A percentile compares a stretch with the other conserved stretches of the same genome.
phyloP scores from a whole-genome alignment of 2,888 invertebrate genomes.

The Drosophila macrospina region DNA sequence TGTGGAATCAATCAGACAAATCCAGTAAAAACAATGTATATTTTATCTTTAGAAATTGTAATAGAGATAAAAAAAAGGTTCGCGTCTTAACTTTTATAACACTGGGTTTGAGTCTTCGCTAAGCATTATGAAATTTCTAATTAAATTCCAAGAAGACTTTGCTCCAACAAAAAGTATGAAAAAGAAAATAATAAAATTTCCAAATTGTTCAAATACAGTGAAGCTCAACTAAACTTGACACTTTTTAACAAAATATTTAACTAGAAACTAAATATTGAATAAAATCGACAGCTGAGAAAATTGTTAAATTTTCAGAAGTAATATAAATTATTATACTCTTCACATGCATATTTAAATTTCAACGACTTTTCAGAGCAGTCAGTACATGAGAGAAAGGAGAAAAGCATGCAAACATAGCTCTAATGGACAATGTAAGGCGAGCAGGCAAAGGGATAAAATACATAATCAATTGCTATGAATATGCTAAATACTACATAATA shows the following conservation, averaged over 20 bases:
- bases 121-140: neutral
- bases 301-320: neutral
- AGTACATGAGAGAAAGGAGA: neutral
- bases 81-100: neutral
- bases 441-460: neutral
- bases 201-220: conserved; percentile 2
- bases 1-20: too few relatives aligned
- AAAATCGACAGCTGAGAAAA: neutral
- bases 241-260: neutral
- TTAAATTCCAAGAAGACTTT: neutral
- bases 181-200: neutral
- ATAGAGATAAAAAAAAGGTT: neutral
- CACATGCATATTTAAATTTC: neutral
- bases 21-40: neutral
- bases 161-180: neutral
- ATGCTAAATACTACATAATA: neutral
- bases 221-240: neutral
- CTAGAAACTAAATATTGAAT: neutral
- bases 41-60: too few relatives aligned
- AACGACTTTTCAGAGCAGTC: too few relatives aligned
- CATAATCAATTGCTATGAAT: neutral
- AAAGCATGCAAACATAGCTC: neutral
- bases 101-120: neutral
- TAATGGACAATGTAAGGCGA: neutral
- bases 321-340: neutral